Base-by-base conservation (phyloP, 1,140 invertebrate genomes). In the Temnothorax nylanderi region DNA sequence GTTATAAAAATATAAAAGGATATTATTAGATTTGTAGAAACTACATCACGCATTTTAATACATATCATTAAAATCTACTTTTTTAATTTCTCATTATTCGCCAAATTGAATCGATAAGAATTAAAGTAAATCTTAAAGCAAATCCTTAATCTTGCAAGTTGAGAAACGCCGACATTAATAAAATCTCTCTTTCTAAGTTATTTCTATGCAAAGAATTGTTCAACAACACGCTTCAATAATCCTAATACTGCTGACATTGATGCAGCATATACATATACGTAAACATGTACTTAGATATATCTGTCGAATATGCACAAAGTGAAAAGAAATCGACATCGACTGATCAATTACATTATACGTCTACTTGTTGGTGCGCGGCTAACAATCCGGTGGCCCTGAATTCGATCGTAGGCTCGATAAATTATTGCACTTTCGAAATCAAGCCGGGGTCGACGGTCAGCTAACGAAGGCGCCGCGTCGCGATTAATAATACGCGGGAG, bases 341-440 rank as follows among this genome's bases (percentile, higher is more conserved):
- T 64, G 49, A 51, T 67, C 64, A 65, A 54, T 80, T 51, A 34
- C 21, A 26, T 47, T 26, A 69, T 18, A 56, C 51, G 32, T 26
- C 32, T 8, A 44, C 49, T 82, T 26, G 26, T 56, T 44, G 62
- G 49, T 26, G 26, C 77, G 21, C 34, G 47, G 34, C 51, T 44
- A 74, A 84, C 11, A 60, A 84, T 62, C 54, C 54, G 7, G 0
- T 32, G 80, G 37, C 80, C 69, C 69, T 84, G 80, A 75, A 60
- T 84, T 13, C 41, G 80, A 75, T 84, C 69, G 32, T 60, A 74
- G 41, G 54, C 26, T 34, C 21, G 80, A 84, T 84, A 84, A 84
- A 84, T 84, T 32, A 58, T 58, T 82, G 80, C 69, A 82, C 67
- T 84, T 84, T 74, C 80, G 80, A 84, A 84, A 84, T 84, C 80